Base-by-base conservation (phyloP, 1,140 invertebrate genomes). In the Bombus vancouverensis region DNA sequence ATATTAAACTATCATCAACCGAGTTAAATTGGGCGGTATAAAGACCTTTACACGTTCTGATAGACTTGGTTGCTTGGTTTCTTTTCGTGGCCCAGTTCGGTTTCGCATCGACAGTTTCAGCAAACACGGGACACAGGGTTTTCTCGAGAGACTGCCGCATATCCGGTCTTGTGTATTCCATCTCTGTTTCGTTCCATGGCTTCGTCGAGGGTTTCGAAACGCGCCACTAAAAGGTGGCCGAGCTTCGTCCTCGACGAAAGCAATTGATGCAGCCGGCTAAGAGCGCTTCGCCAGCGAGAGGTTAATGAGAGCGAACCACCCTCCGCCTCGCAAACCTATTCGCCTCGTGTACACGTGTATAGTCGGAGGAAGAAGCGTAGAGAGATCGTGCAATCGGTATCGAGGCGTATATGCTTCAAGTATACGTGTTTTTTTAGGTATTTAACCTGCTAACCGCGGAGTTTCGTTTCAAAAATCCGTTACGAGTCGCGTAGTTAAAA, bases 251-350 rank as follows among this genome's bases (percentile, higher is more conserved):
- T 88, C 91, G 78, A 81, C 83, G 83, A 87, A 90, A 81, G 89
- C 88, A 89, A 91, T 88, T 86, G 86, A 89, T 91, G 53, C 74
- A 83, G 83, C 84, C 81, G 44, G 77, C 80, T 87, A 91, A 91
- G 88, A 86, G 89, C 88, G 89, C 86, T 90, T 89, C 74, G 78
- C 78, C 79, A 66, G 77, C 88, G 82, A 92, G 84, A 88, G 89
- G 91, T 92, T 88, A 92, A 92, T 84, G 89, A 91, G 90, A 89
- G 83, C 75, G 79, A 70, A 47, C 83, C 65, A 84, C 82, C 89
- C 83, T 83, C 53, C 57, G 57, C 39, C n/a, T 34, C 84, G 68
- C 76, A 37, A 62, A 65, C 65, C 42, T 81, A 81, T 86, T 73
- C 72, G 32, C n/a, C 65, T n/a, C 68, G 37, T 32, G 12, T 71